Evolutionary conservation across 2,888 invertebrate genomes (phyloP).

Genomic region (Netelia inedita): DNA sequence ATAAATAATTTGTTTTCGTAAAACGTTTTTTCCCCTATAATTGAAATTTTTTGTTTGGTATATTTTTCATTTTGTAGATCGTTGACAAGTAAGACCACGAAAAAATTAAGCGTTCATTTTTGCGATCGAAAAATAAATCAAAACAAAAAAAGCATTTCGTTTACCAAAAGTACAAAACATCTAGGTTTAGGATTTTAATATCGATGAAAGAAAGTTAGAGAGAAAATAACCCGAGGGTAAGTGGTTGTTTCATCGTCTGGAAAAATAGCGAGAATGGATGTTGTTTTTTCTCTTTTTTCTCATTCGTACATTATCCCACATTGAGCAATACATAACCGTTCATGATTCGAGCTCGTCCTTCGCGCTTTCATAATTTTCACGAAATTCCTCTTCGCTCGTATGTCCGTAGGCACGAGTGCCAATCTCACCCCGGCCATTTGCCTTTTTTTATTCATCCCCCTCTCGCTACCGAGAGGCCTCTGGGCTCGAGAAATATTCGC

Average conservation of each 20-base stretch:
- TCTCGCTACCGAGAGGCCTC: not conserved
- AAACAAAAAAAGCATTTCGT: too few species aligned
- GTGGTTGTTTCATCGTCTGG: not conserved
- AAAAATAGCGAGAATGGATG: not conserved
- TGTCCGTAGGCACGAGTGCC: constrained; percentile 24
- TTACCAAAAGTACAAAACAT: too few species aligned
- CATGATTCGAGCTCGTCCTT: not conserved
- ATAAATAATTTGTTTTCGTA: too few species aligned
- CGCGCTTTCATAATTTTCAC: constrained; percentile 15
- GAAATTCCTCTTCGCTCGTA: constrained; percentile 15
- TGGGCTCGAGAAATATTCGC: not conserved
- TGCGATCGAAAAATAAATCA: too few species aligned
- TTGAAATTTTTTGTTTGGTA: too few species aligned
- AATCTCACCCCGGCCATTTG: constrained; percentile 35
- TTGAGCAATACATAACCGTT: not conserved
- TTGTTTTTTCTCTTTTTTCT: not conserved
- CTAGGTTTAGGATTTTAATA: not conserved
- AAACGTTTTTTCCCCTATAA: too few species aligned
- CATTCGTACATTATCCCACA: not conserved
- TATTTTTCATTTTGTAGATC: too few species aligned
- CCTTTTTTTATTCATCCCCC: constrained; percentile 7
- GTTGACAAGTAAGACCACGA: too few species aligned
- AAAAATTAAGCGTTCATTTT: too few species aligned
- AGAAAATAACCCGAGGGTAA: not conserved
- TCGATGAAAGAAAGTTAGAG: not conserved